These are phyloP conservation scores for Lagocephalus sceleratus DNA, from an alignment of 2,797 vertebrate genomes.

Conservation along the genomic window DNA sequence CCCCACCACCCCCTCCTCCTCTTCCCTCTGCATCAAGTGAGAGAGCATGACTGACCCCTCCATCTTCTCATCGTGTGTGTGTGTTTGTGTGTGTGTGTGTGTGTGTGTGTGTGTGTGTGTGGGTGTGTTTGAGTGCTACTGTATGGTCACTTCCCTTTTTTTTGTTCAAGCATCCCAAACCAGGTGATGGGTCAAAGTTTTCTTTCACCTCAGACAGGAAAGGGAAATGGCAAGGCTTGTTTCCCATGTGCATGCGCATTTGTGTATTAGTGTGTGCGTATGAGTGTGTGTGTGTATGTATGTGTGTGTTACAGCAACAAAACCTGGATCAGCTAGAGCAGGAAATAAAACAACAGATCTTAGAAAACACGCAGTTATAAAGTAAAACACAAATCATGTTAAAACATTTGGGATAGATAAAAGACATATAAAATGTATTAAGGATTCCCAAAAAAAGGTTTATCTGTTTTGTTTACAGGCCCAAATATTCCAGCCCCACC, in stretches of 20 bases:
- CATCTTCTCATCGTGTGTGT: constrained; percentile 18
- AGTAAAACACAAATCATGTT: background rate
- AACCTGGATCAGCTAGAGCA: background rate
- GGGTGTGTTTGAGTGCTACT: constrained; percentile 8
- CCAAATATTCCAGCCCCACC: constrained; percentile 36
- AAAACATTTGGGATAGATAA: background rate
- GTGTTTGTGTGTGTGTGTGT: constrained; percentile 32
- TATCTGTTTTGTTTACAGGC: constrained; percentile 43
- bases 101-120: constrained; percentile 35
- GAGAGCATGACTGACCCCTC: constrained; percentile 25
- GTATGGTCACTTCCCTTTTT: constrained; percentile 36
- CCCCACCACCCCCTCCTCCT: constrained; percentile 82
- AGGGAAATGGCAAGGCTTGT: constrained; percentile 56
- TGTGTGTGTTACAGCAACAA: background rate
- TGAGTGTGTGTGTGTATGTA: no score
- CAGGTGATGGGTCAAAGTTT: constrained; percentile 41
- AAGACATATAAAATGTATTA: background rate
- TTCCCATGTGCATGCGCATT: constrained; percentile 55
- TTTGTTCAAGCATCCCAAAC: constrained; percentile 29
- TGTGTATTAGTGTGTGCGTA: no score
- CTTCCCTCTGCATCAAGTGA: constrained; percentile 77
- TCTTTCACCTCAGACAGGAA: constrained; percentile 65
- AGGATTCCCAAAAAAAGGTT: background rate
- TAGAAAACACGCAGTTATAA: background rate
- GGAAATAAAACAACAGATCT: background rate